phyloP scores from a whole-genome alignment of 2,888 invertebrate species.

The Leptogaster cylindrica region DNA sequence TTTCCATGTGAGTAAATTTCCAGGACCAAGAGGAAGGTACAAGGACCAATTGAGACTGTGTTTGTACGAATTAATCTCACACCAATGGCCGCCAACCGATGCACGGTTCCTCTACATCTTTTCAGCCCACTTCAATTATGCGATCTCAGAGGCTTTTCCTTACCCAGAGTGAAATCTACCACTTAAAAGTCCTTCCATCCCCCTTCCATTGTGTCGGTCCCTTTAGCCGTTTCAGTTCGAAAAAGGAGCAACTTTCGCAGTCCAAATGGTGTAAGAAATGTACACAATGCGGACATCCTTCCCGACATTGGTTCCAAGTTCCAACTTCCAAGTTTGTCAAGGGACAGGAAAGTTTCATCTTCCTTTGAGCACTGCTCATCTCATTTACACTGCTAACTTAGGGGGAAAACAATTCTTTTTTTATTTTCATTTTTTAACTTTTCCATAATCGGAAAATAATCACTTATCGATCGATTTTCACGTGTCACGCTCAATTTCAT shows the following conservation, averaged over 20 bases:
- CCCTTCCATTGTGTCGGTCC: not conserved
- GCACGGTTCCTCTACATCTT: not conserved
- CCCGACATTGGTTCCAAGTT: constrained; percentile 30
- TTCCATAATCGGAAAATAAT: constrained; percentile 39
- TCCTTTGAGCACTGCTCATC: not conserved
- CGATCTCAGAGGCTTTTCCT: constrained; percentile 28
- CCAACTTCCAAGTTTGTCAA: not conserved
- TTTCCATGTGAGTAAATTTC: constrained; percentile 31
- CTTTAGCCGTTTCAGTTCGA: not conserved
- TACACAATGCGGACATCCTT: constrained; percentile 34
- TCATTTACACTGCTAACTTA: constrained; percentile 32
- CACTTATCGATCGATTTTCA: constrained; percentile 40
- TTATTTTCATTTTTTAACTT: constrained; percentile 33
- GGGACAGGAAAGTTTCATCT: not conserved
- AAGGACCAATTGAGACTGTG: constrained; percentile 5
- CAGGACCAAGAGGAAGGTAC: constrained; percentile 10
- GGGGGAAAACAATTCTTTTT: no score
- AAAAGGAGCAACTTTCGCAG: not conserved
- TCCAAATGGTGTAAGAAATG: constrained; percentile 29
- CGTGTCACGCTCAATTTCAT: constrained; percentile 40
- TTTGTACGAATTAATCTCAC: constrained; percentile 31
- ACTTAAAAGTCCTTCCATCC: constrained; percentile 15
- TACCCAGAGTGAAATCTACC: constrained; percentile 20
- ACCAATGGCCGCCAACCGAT: not conserved
- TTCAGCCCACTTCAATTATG: constrained; percentile 37